A percentile compares a stretch with the other conserved stretches of the same genome.
Evolutionary conservation across 2,888 invertebrate species (phyloP).

Genomic region (Chelonus formosanus): DNA sequence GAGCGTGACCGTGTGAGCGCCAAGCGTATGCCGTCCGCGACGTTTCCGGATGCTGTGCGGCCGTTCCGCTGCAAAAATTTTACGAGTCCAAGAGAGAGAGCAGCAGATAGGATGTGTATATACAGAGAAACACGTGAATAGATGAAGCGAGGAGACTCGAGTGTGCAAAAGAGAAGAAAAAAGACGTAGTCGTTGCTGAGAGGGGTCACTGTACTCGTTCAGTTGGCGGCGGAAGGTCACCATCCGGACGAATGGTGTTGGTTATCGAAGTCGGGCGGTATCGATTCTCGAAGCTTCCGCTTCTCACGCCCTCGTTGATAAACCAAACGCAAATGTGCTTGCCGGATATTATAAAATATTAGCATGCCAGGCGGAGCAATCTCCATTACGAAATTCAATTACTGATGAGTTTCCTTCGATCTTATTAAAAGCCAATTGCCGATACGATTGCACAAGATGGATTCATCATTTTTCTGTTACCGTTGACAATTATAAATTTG

Average conservation of each 20-base stretch:
- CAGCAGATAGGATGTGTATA: constrained; percentile 1
- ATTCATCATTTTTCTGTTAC: neutral
- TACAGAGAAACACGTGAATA: constrained; percentile 17
- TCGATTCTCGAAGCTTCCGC: constrained; percentile 36
- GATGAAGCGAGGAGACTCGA: constrained; percentile 31
- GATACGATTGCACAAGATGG: neutral
- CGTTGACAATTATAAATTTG: neutral
- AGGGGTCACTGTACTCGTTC: constrained; percentile 36
- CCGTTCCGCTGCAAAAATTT: constrained; percentile 38
- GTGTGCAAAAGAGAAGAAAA: constrained; percentile 6
- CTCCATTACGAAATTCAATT: constrained; percentile 24
- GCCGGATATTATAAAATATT: constrained; percentile 33
- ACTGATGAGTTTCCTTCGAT: constrained; percentile 13
- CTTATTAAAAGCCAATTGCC: constrained; percentile 11
- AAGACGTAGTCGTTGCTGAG: constrained; percentile 18
- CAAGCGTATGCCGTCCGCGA: constrained; percentile 15
- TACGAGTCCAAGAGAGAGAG: constrained; percentile 34
- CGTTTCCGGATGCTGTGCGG: constrained; percentile 36
- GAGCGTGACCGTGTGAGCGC: constrained; percentile 24
- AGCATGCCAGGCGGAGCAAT: constrained; percentile 15
- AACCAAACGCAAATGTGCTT: constrained; percentile 17
- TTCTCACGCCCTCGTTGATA: constrained; percentile 35
- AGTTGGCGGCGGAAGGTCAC: constrained; percentile 34
- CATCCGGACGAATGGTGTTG: constrained; percentile 29
- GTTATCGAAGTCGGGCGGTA: constrained; percentile 34